Evolutionary conservation across 2,888 invertebrate species (phyloP).

Genomic region (Elmis aenea): DNA sequence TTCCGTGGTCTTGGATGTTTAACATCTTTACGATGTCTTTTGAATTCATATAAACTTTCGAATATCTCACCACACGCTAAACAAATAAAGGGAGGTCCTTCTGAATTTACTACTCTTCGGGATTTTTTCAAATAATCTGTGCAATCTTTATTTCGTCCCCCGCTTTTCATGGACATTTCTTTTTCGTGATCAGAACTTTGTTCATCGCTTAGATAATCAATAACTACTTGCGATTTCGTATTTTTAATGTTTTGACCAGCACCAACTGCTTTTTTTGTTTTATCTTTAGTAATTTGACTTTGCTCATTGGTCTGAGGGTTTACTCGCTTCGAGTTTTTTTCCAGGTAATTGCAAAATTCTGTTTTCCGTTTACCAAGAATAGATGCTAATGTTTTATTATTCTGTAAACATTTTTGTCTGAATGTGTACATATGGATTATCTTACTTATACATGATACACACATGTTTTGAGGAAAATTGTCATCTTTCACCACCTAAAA

Average conservation of each 20-base stretch:
- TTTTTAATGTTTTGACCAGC: background rate
- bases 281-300: conserved; percentile 1
- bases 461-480: conserved; percentile 2
- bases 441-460: conserved; percentile 1
- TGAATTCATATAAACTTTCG: background rate
- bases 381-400: conserved; percentile 1
- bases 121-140: background rate
- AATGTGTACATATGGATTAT: conserved; percentile 1
- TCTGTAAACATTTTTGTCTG: conserved; percentile 1
- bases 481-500: conserved; percentile 2
- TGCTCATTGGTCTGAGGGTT: too few relatives aligned
- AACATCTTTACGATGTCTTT: conserved; percentile 6
- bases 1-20: conserved; percentile 2
- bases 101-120: background rate
- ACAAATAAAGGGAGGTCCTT: background rate
- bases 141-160: background rate
- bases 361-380: too few relatives aligned
- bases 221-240: background rate
- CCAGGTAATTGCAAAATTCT: too few relatives aligned
- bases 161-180: background rate
- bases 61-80: conserved; percentile 2
- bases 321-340: too few relatives aligned
- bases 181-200: background rate
- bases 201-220: too few relatives aligned
- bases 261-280: background rate